These are phyloP conservation scores for Chelonia mydas DNA, from an alignment of 2,797 vertebrate genomes.

Conservation along the genomic window DNA sequence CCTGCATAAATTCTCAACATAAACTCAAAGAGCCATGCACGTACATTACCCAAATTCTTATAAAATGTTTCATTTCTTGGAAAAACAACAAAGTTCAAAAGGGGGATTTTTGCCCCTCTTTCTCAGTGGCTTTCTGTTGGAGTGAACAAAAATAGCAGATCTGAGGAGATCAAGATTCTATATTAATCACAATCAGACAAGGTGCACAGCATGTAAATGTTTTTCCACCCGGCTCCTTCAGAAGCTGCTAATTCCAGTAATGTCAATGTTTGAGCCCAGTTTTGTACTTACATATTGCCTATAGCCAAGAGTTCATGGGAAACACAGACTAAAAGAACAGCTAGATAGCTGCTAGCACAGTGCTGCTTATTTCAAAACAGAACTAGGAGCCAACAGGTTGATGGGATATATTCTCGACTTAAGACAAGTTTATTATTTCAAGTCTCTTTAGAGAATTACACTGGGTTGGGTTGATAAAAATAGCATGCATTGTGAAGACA, in stretches of 20 bases:
- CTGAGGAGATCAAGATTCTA: slow-evolving; percentile 8
- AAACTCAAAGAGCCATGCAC: slow-evolving; percentile 28
- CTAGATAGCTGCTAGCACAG: neutral
- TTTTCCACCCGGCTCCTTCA: slow-evolving; percentile 20
- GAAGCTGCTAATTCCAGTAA: slow-evolving; percentile 35
- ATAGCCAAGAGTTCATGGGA: slow-evolving; percentile 42
- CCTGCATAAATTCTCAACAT: slow-evolving; percentile 33
- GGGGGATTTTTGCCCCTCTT: neutral
- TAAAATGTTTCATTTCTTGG: slow-evolving; percentile 45
- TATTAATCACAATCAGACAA: neutral
- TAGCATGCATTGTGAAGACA: slow-evolving; percentile 52
- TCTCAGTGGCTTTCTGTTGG: slow-evolving; percentile 35
- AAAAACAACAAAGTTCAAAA: slow-evolving; percentile 45
- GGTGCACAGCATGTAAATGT: neutral
- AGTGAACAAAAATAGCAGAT: neutral
- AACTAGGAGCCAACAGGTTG: slow-evolving; percentile 47
- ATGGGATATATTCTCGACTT: slow-evolving; percentile 48
- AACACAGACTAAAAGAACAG: slow-evolving; percentile 33
- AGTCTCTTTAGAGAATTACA: slow-evolving; percentile 56
- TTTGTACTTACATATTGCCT: neutral
- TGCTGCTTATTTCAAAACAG: slow-evolving; percentile 56
- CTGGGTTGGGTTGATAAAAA: slow-evolving; percentile 48
- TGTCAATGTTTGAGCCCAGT: slow-evolving; percentile 1
- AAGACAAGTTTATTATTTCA: slow-evolving; percentile 68
- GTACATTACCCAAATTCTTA: slow-evolving; percentile 54